Base-by-base conservation (phyloP, 2,113 vertebrate genomes). In the Channa maculata region DNA sequence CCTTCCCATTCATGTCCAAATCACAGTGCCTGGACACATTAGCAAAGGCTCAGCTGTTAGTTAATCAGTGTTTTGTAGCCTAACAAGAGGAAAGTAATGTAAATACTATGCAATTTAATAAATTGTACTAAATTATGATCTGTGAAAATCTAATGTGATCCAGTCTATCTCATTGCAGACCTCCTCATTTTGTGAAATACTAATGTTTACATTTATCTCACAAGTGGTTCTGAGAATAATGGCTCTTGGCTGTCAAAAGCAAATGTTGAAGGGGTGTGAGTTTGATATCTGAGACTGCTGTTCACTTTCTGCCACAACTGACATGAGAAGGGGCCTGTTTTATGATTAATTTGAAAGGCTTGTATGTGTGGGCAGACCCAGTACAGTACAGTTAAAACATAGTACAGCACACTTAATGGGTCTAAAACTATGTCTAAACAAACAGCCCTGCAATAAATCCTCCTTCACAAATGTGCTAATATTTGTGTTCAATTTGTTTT, bases 1-100 rank as follows among this genome's bases (percentile, higher is more conserved):
- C 86, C 88, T 96, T 96, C 91, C 89, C 94, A 84, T 96, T 97
- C 96, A 98, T 97, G 88, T 96, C 96, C 91, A 71, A 91, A 87
- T 92, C 72, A 0, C 90, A 90, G 76, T 91, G 93, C 89, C 71
- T 84, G 45, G 3, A 82, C 33, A 89, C 12, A 81, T 5, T 9
- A 59, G 37, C 6, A 63, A 3, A 50, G 24, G 24, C 24, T 24
- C 24, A 24, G 24, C 24, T 24, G 24, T 24, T 24, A 24, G 24
- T 24, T 24, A 24, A 24, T 24, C 24, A 24, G 24, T 44, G 11
- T 61, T 48, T 8, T 33, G 13, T 34, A 12, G 36, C 44, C 24
- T 63, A 24, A 11, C 10, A 57, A 38, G 5, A 64, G 59, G 50
- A 37, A 45, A 37, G 10, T 15, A 24, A 24, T 24, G 24, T 24